Evolutionary conservation across 2,888 invertebrate species (phyloP).

Genomic region (Eupithecia dodoneata): DNA sequence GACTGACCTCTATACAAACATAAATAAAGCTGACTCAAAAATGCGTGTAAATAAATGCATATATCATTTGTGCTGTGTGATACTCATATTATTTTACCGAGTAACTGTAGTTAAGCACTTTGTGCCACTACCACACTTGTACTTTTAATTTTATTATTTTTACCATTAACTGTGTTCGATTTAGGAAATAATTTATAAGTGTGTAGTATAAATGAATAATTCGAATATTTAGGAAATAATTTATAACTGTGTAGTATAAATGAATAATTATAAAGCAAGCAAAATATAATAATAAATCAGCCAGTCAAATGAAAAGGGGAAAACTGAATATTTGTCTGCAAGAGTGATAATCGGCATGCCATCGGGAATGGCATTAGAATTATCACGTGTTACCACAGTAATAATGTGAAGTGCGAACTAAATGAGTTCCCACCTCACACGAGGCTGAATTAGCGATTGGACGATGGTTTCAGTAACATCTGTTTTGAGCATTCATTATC

Average conservation of each 20-base stretch:
- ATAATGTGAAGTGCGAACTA: constrained; percentile 73
- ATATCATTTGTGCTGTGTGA: neutral
- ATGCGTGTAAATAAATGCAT: constrained; percentile 4
- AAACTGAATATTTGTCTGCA: constrained; percentile 81
- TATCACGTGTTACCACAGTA: constrained; percentile 50
- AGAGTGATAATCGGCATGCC: constrained; percentile 75
- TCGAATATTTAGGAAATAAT: neutral
- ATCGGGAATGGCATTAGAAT: constrained; percentile 58
- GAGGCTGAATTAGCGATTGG: constrained; percentile 43
- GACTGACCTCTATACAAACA: constrained; percentile 43
- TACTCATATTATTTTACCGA: neutral
- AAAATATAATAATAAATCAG: constrained; percentile 40
- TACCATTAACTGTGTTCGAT: neutral
- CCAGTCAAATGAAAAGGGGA: constrained; percentile 71
- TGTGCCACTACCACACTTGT: neutral
- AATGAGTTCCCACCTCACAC: constrained; percentile 74
- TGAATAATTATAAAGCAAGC: constrained; percentile 19
- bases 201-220: neutral
- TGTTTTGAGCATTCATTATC: neutral
- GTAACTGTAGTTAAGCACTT: neutral
- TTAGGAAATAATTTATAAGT: neutral
- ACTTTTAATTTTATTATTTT: neutral
- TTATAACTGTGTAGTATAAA: neutral
- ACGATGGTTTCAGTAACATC: constrained; percentile 72
- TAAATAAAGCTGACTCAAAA: constrained; percentile 23